Base-by-base conservation (phyloP, 2,113 vertebrate species). In the Holacanthus passer region DNA sequence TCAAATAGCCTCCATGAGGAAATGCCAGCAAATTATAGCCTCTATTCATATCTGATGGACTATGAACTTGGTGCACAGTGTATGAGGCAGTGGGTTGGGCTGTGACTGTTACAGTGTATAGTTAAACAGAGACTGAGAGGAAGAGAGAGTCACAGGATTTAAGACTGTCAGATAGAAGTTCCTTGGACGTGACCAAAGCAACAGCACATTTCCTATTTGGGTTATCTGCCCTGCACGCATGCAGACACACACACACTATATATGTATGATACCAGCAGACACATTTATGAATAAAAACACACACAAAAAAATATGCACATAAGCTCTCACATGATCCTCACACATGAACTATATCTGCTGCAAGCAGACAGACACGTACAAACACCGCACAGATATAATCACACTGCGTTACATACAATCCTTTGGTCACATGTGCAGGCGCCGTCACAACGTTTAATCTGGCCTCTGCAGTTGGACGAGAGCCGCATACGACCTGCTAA, bases 21-120 rank as follows among this genome's bases (percentile, higher is more conserved):
- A 94, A 94, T 94, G 88, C 94, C 92, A 88, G 89, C 80, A 83
- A 91, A 94, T 94, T 92, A 90, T 70, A 89, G 86, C 89, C 37
- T 87, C 86, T 79, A 83, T 93, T 92, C 89, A 91, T 91, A 93
- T 94, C 92, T 90, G 88, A 92, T 91, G 90, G 68, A 87, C 89
- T 85, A 8, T 92, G 89, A 92, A 91, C 87, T 77, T 63, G 0
- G 52, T 53, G 63, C 32, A 59, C 73, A 71, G 86, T 75, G 70
- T n/a, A 6, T 41, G 66, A 47, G 41, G 58, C 58, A 12, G 17
- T 17, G 71, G 67, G 29, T 17, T 52, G 41, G 48, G 62, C 27
- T 22, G 22, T 47, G 63, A 47, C 37, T 50, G n/a, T 13, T 56
- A 63, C 68, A 69, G 53, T 16, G 13, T 0, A n/a, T 65, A 45